phyloP scores from a whole-genome alignment of 2,113 vertebrate species.

The Callipepla californica region DNA sequence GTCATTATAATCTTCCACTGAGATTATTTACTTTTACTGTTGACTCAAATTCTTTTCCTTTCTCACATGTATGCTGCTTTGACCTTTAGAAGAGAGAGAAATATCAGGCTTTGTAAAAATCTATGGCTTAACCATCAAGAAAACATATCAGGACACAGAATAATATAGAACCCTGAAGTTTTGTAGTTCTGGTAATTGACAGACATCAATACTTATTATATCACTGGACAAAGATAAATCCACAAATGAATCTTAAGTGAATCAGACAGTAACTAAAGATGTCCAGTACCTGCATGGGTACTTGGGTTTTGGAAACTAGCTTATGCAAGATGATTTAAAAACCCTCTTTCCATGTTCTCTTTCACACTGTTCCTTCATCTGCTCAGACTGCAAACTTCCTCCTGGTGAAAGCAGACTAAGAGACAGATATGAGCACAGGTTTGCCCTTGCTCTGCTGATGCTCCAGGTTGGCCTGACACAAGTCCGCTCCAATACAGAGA shows the following conservation, averaged over 20 bases:
- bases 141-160: neutral
- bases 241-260: accelerated
- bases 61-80: neutral
- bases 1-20: neutral
- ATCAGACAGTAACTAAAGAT: neutral
- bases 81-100: slow-evolving; percentile 1
- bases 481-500: neutral
- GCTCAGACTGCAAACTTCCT: neutral
- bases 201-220: neutral
- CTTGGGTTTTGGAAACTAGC: neutral
- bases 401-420: neutral
- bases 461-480: neutral
- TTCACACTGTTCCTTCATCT: neutral
- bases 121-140: neutral
- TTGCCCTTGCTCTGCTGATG: neutral
- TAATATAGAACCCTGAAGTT: neutral
- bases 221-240: neutral
- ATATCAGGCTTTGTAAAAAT: neutral
- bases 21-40: slow-evolving; percentile 25
- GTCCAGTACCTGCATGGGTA: neutral
- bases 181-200: neutral
- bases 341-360: neutral
- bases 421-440: neutral
- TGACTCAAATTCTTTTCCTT: slow-evolving; percentile 15
- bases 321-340: neutral